Evolutionary conservation across 2,888 invertebrate genomes (phyloP).

Genomic region (Agriotes lineatus): DNA sequence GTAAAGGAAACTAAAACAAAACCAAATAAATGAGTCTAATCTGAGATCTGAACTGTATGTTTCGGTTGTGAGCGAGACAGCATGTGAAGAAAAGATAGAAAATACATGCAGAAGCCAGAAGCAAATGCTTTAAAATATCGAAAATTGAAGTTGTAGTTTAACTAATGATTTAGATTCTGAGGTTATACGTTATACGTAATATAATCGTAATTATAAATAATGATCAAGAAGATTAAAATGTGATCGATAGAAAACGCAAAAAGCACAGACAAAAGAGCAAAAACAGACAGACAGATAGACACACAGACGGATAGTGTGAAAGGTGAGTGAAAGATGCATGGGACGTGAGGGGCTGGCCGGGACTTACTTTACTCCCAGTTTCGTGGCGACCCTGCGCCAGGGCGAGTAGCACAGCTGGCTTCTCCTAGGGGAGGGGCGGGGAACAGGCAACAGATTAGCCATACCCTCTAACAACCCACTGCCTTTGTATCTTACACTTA

Average conservation of each 20-base stretch:
- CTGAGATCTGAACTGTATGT: constrained; percentile 36
- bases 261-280: constrained; percentile 26
- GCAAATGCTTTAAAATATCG: constrained; percentile 32
- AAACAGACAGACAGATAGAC: constrained; percentile 55
- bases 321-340: constrained; percentile 43
- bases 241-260: constrained; percentile 34
- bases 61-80: constrained; percentile 42
- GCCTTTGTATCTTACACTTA: constrained; percentile 39
- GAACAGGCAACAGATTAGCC: constrained; percentile 69
- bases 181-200: not conserved
- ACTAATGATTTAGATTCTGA: not conserved
- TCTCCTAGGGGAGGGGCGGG: constrained; percentile 68
- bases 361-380: constrained; percentile 96
- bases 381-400: constrained; percentile 94
- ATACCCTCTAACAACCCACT: constrained; percentile 57
- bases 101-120: constrained; percentile 37
- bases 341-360: constrained; percentile 60
- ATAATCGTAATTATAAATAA: constrained; percentile 2
- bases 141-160: constrained; percentile 14
- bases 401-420: constrained; percentile 88
- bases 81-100: constrained; percentile 39
- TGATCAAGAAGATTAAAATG: constrained; percentile 18
- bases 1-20: constrained; percentile 31
- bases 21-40: constrained; percentile 30
- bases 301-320: constrained; percentile 32